Evolutionary conservation across 2,888 invertebrate genomes (phyloP).

Genomic region (Crocallis elinguaria): DNA sequence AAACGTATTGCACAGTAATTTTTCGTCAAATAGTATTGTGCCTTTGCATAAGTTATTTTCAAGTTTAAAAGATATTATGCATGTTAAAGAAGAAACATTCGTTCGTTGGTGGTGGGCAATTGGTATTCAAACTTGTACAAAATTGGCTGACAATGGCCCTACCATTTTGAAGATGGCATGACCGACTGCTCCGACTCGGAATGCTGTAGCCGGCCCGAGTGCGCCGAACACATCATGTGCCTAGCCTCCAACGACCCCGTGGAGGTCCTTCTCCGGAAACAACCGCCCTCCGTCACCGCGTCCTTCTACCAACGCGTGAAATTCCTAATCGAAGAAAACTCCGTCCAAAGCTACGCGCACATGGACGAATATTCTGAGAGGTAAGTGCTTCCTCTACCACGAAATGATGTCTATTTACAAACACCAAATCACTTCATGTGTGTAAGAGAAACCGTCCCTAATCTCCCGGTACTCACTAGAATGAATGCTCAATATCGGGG

Average conservation of each 20-base stretch:
- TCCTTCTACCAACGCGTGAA: conserved; percentile 99
- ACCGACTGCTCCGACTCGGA: conserved; percentile 99
- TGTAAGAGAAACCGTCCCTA: conserved; percentile 70
- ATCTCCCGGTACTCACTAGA: conserved; percentile 29
- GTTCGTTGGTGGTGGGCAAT: conserved; percentile 30
- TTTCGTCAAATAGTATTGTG: background rate
- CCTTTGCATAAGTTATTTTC: background rate
- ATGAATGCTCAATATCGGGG: conserved; percentile 24
- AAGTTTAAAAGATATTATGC: background rate
- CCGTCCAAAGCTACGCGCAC: conserved; percentile 99
- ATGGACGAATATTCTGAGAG: conserved; percentile 99
- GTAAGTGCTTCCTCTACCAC: conserved; percentile 86
- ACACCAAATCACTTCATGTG: conserved; percentile 75
- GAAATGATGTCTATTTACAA: conserved; percentile 49
- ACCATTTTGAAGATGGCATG: conserved; percentile 94
- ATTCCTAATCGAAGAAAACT: conserved; percentile 99
- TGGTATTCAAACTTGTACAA: conserved; percentile 34
- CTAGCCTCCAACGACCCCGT: conserved; percentile 98
- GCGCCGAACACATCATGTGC: conserved; percentile 97
- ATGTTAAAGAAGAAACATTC: background rate
- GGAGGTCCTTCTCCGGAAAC: conserved; percentile 97
- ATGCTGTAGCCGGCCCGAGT: conserved; percentile 95
- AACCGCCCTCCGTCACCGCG: conserved; percentile 97
- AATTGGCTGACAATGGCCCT: conserved; percentile 63
- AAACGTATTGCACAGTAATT: background rate